Percentiles rank a stretch among this genome's conserved stretches.
Evolutionary conservation across 2,797 vertebrate genomes (phyloP).

Genomic region (Premnoplex brunnescens): DNA sequence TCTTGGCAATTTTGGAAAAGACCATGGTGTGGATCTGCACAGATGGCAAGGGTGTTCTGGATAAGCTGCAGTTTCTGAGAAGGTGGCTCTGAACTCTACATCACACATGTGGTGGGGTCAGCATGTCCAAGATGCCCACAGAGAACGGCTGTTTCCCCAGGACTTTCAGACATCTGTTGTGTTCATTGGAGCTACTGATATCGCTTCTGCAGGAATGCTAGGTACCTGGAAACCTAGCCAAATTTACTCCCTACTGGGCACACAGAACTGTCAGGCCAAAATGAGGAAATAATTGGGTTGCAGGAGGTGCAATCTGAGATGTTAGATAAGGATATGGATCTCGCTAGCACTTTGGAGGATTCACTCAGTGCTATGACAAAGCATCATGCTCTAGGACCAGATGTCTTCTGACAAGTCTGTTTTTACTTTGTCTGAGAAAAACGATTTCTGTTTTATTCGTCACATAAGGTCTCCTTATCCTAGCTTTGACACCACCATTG

Average conservation of each 20-base stretch:
- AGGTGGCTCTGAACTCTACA: not conserved
- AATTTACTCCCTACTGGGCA: not conserved
- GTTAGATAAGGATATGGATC: not conserved
- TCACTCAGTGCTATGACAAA: not conserved
- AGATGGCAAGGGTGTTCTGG: not conserved
- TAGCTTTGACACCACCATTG: not conserved
- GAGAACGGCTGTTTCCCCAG: not conserved
- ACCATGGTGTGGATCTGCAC: not conserved
- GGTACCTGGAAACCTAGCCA: not conserved
- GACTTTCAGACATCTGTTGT: constrained; percentile 23
- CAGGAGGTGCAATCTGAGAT: fast-evolving
- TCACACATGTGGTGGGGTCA: not conserved
- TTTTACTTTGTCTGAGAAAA: not conserved
- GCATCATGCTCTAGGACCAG: not conserved
- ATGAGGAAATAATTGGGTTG: not conserved
- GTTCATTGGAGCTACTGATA: not conserved
- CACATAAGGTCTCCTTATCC: not conserved
- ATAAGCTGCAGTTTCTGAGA: not conserved
- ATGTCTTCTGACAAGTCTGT: not conserved
- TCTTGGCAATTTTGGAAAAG: not conserved
- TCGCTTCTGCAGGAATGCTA: not conserved
- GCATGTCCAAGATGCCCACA: not conserved
- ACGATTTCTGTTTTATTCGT: not conserved
- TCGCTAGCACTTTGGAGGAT: not conserved
- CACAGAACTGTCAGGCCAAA: not conserved